A percentile compares a stretch with the other conserved stretches of the same genome.
Evolutionary conservation across 2,888 invertebrate species (phyloP).

Genomic region (Lithophane ornitopus): DNA sequence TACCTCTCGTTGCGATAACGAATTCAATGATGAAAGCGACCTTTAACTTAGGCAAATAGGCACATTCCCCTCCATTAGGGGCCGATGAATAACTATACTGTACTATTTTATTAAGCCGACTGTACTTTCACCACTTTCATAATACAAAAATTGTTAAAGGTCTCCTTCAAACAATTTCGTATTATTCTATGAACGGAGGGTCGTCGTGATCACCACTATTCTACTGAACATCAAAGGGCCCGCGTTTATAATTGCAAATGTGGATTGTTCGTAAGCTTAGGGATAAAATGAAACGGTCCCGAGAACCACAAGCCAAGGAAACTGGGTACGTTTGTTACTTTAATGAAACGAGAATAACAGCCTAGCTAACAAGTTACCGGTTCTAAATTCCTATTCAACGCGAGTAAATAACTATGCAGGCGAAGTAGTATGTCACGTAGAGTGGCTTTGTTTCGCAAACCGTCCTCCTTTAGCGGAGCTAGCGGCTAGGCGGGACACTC

Average conservation of each 20-base stretch:
- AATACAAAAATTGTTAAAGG: slow-evolving; percentile 33
- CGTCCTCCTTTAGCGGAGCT: slow-evolving; percentile 49
- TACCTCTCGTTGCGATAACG: slow-evolving; percentile 62
- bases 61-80: slow-evolving; percentile 59
- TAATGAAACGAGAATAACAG: slow-evolving; percentile 55
- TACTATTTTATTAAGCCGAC: slow-evolving; percentile 51
- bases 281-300: slow-evolving; percentile 44
- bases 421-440: slow-evolving; percentile 61
- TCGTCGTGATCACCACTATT: slow-evolving; percentile 33
- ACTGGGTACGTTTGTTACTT: slow-evolving; percentile 55
- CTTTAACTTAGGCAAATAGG: slow-evolving; percentile 62
- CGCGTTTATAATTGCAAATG: slow-evolving; percentile 59
- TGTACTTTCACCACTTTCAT: slow-evolving; percentile 54
- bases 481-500: slow-evolving; percentile 51
- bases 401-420: slow-evolving; percentile 63
- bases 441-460: slow-evolving; percentile 64
- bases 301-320: slow-evolving; percentile 14
- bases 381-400: slow-evolving; percentile 70
- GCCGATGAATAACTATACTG: slow-evolving; percentile 54
- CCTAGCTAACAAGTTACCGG: slow-evolving; percentile 68
- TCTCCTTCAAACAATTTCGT: slow-evolving; percentile 44
- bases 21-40: slow-evolving; percentile 65
- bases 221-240: slow-evolving; percentile 44
- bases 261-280: slow-evolving; percentile 44
- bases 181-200: slow-evolving; percentile 29